Base-by-base conservation (phyloP, 2,797 vertebrate genomes). In the Pterois miles region DNA sequence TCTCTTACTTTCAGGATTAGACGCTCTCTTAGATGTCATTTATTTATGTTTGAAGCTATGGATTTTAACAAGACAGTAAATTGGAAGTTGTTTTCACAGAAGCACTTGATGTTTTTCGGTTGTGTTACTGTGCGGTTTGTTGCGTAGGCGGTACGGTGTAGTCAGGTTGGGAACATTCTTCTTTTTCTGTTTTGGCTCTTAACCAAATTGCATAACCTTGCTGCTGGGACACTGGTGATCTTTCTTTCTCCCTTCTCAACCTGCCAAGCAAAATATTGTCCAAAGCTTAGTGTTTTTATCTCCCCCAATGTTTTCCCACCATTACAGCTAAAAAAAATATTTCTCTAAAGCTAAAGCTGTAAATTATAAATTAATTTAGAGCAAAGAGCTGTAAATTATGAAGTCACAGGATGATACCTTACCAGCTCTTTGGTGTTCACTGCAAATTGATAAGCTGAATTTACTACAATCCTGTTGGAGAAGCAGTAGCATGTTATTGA, bases 221-320 rank as follows among this genome's bases (percentile, higher is more conserved):
- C 80, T 81, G 81, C 56, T 23, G 74, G 74, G 76, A 86, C 75
- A 20, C 59, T 52, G 46, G 20, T 65, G 63, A 20, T 78, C 68
- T 65, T 70, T 83, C 43, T 40, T 27, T 67, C 59, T 76, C 25
- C 58, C 43, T 65, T 23, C 54, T 72, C 60, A 36, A 29, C 18
- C 56, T 43, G 87, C 90, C 82, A 91, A 91, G 48, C 53, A 20
- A 81, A 92, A 91, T 84, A 86, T 76, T 73, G 43, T 89, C 60
- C 59, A 34, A 54, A 70, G 67, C 65, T 67, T 5, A 3, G 20
- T 68, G 52, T 69, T 76, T 83, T 80, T 65, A 65, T 79, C 65
- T 58, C 66, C 80, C 23, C 38, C 0, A 23, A 16, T 74, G 76
- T 88, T 88, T 89, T 84, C 76, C 75, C 76, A 70, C 74, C 53